A percentile compares a stretch with the other conserved stretches of the same genome.
Conservation (phyloP, 2,888 invertebrate species). For the Leptinotarsa tumamoca region DNA sequence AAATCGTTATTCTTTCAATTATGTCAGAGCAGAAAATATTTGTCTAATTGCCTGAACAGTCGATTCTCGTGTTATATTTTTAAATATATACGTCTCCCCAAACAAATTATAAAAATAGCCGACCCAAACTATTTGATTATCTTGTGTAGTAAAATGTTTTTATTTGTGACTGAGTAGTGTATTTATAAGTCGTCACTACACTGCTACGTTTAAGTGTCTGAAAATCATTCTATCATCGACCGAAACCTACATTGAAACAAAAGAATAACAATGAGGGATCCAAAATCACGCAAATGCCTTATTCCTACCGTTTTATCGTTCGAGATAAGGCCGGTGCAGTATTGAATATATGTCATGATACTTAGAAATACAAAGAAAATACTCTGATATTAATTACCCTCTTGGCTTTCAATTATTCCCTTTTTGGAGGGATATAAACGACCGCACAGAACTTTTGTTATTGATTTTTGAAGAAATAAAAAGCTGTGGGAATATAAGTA, state of each 20-base stretch:
- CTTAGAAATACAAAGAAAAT: slow-evolving; percentile 48
- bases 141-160: slow-evolving; percentile 17
- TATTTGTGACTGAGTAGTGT: slow-evolving; percentile 18
- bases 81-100: slow-evolving; percentile 49
- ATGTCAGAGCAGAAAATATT: slow-evolving; percentile 42
- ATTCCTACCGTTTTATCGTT: slow-evolving; percentile 54
- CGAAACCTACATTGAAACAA: slow-evolving; percentile 45
- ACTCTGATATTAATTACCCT: slow-evolving; percentile 47
- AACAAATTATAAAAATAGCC: slow-evolving; percentile 49
- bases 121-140: slow-evolving; percentile 26
- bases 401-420: slow-evolving; percentile 47
- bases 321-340: slow-evolving; percentile 53
- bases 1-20: slow-evolving; percentile 25
- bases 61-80: slow-evolving; percentile 46
- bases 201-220: slow-evolving; percentile 33
- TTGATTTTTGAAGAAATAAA: too few relatives aligned
- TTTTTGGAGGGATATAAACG: slow-evolving; percentile 28
- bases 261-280: slow-evolving; percentile 55
- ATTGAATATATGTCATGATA: slow-evolving; percentile 56
- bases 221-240: slow-evolving; percentile 49
- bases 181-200: slow-evolving; percentile 39
- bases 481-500: background rate
- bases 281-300: slow-evolving; percentile 57
- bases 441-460: background rate
- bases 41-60: slow-evolving; percentile 39